A percentile compares a stretch with the other conserved stretches of the same genome.
phyloP scores from a whole-genome alignment of 92 coral and sea anemone species.

The Palythoa grandiflora region DNA sequence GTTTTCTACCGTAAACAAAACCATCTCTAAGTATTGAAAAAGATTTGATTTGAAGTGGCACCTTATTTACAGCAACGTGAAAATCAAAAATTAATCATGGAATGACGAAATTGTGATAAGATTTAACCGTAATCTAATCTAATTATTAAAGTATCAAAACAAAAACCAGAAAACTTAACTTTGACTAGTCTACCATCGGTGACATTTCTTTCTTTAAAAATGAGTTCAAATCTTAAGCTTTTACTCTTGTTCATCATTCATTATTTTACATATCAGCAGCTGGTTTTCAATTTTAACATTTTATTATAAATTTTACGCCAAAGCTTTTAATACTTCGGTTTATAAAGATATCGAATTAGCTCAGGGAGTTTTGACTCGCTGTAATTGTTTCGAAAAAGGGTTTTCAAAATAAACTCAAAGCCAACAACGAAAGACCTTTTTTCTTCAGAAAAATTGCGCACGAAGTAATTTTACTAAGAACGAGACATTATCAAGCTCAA shows the following conservation, averaged over 20 bases:
- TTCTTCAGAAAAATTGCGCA: background rate
- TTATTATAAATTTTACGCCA: background rate
- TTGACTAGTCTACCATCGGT: background rate
- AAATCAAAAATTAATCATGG: background rate
- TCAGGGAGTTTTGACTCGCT: background rate
- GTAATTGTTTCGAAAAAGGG: background rate
- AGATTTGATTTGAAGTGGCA: background rate
- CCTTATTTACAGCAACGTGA: background rate
- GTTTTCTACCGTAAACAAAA: constrained; percentile 14
- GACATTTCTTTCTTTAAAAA: background rate
- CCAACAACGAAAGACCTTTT: background rate
- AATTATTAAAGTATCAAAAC: constrained; percentile 11
- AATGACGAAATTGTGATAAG: constrained; percentile 11
- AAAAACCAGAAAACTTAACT: background rate
- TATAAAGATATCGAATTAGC: background rate
- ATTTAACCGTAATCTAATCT: background rate
- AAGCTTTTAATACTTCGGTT: background rate
- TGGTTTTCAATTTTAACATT: constrained; percentile 10
- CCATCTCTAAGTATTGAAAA: constrained; percentile 13
- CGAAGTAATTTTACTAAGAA: background rate
- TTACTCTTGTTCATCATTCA: background rate
- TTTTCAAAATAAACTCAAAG: background rate
- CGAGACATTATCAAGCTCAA: constrained; percentile 6
- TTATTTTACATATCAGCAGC: constrained; percentile 12
- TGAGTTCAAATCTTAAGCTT: constrained; percentile 3